Conservation (phyloP, 2,888 invertebrate species). For the Callyntrura sp. region DNA sequence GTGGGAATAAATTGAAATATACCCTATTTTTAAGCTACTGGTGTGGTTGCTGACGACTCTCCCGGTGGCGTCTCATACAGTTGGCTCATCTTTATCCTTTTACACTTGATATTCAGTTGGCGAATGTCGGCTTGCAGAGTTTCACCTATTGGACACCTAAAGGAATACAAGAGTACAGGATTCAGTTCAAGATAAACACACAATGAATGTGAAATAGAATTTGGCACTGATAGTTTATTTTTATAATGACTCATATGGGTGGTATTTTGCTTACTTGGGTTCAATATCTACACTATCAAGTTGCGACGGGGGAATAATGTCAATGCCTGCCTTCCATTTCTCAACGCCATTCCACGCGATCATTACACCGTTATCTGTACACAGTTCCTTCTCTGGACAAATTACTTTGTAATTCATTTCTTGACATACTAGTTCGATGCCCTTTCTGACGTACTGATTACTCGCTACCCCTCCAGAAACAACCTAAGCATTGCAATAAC, state of each 20-base stretch:
- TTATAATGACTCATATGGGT: slow-evolving; percentile 1
- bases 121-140: slow-evolving; percentile 88
- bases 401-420: slow-evolving; percentile 89
- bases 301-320: slow-evolving; percentile 86
- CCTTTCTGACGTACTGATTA: slow-evolving; percentile 92
- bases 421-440: slow-evolving; percentile 89
- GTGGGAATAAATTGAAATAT: background rate
- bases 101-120: slow-evolving; percentile 87
- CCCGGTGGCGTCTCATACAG: slow-evolving; percentile 66
- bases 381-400: slow-evolving; percentile 93
- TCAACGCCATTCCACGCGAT: slow-evolving; percentile 99
- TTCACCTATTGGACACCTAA: slow-evolving; percentile 88
- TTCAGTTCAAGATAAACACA: no score
- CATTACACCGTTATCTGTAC: slow-evolving; percentile 99
- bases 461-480: slow-evolving; percentile 99
- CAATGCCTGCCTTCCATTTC: slow-evolving; percentile 87
- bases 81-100: slow-evolving; percentile 85
- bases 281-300: slow-evolving; percentile 88
- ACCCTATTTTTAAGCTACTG: slow-evolving; percentile 43
- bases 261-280: slow-evolving; percentile 85
- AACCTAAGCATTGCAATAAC: slow-evolving; percentile 87
- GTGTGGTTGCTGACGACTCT: slow-evolving; percentile 51
- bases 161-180: slow-evolving; percentile 65
- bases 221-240: slow-evolving; percentile 30
- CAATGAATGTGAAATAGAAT: background rate